A percentile compares a stretch with the other conserved stretches of the same genome.
Evolutionary conservation across 2,797 vertebrate species (phyloP).

Genomic region (Lepidocolaptes lacrymiger): DNA sequence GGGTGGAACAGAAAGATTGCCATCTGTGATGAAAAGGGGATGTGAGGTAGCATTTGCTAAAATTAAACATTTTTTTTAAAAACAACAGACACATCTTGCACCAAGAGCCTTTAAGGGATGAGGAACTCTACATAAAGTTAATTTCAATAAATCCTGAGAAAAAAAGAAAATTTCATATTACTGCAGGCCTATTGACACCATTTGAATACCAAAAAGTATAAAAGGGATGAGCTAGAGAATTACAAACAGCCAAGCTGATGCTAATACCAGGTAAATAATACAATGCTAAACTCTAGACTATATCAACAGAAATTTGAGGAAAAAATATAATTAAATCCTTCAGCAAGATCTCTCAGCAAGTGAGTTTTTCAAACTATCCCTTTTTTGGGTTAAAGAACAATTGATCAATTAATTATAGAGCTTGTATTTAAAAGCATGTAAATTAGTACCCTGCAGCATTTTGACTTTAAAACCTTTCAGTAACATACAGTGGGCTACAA

Average conservation of each 20-base stretch:
- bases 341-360: neutral
- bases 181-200: neutral
- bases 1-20: constrained; percentile 68
- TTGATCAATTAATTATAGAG: neutral
- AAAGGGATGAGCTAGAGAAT: neutral
- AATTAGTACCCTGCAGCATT: neutral
- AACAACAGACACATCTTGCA: constrained; percentile 54
- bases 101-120: neutral
- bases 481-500: neutral
- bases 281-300: neutral
- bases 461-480: neutral
- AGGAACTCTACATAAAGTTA: constrained; percentile 38
- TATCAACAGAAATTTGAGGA: neutral
- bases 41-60: constrained; percentile 67
- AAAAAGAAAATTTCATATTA: neutral
- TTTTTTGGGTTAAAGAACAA: neutral
- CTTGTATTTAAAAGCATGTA: neutral
- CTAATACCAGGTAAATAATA: neutral
- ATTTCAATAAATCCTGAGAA: constrained; percentile 11
- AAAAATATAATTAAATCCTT: neutral
- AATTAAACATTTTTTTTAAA: constrained; percentile 63
- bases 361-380: neutral
- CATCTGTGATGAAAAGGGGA: constrained; percentile 70
- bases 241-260: neutral
- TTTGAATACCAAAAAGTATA: neutral